Conservation (phyloP, 2,888 invertebrate species). For the Polydrusus tereticollis region DNA sequence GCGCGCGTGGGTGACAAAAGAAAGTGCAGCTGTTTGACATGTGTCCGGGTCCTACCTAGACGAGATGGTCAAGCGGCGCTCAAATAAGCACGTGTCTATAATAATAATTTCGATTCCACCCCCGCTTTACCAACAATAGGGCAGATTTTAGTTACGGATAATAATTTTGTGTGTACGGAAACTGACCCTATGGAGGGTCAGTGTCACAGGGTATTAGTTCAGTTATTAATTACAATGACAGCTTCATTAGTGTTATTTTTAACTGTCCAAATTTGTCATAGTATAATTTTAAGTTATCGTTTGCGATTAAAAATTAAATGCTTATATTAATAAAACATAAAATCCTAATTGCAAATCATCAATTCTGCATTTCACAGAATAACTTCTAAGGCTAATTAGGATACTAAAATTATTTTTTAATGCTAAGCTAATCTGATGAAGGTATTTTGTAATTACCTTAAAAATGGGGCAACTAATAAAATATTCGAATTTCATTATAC, state of each 20-base stretch:
- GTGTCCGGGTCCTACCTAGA: conserved; percentile 61
- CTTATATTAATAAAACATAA: too few relatives aligned
- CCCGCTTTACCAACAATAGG: conserved; percentile 62
- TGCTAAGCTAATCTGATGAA: too few relatives aligned
- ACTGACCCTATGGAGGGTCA: conserved; percentile 33
- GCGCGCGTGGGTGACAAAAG: conserved; percentile 66
- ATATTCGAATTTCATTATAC: too few relatives aligned
- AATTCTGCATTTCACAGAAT: too few relatives aligned
- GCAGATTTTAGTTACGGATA: conserved; percentile 67
- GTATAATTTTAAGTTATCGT: too few relatives aligned
- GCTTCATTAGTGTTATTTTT: conserved; percentile 41
- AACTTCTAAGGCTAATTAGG: too few relatives aligned
- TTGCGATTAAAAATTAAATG: too few relatives aligned
- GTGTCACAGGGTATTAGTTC: conserved; percentile 30
- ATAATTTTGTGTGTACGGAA: conserved; percentile 53
- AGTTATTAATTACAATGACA: conserved; percentile 40
- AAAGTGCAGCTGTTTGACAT: conserved; percentile 64
- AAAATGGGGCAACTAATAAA: too few relatives aligned
- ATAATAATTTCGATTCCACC: conserved; percentile 59
- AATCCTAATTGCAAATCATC: too few relatives aligned
- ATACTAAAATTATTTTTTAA: too few relatives aligned
- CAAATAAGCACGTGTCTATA: conserved; percentile 56
- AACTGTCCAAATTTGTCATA: too few relatives aligned
- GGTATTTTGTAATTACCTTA: too few relatives aligned
- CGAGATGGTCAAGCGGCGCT: conserved; percentile 62